phyloP scores from a whole-genome alignment of 2,888 invertebrate genomes.

The Entomobrya proxima region DNA sequence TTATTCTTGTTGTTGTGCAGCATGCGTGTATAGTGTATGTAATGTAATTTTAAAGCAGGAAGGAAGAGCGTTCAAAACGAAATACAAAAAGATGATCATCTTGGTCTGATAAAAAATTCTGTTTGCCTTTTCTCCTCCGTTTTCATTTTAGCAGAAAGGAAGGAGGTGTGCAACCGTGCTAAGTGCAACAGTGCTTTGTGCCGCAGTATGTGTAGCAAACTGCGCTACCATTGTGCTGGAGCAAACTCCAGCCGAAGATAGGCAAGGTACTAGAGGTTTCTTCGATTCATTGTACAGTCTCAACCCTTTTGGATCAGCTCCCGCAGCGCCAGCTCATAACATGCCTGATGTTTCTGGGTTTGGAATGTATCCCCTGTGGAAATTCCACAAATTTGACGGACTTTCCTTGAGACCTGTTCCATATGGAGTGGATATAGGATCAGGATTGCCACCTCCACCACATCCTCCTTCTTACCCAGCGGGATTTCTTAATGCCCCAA shows the following conservation, averaged over 20 bases:
- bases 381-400: constrained; percentile 77
- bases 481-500: constrained; percentile 37
- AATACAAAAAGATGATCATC: constrained; percentile 19
- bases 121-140: constrained; percentile 16
- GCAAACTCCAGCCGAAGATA: constrained; percentile 66
- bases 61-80: neutral
- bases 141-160: neutral
- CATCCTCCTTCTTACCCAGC: constrained; percentile 48
- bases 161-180: constrained; percentile 37
- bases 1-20: neutral
- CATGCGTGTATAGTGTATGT: neutral
- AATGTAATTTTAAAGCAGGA: constrained; percentile 2
- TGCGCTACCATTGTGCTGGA: constrained; percentile 26
- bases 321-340: constrained; percentile 18
- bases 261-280: constrained; percentile 41
- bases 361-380: constrained; percentile 75
- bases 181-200: constrained; percentile 47
- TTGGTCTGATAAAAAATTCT: constrained; percentile 50
- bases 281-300: constrained; percentile 35
- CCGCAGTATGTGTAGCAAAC: constrained; percentile 29
- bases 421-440: constrained; percentile 71
- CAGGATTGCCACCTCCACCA: constrained; percentile 67
- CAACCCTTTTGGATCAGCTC: constrained; percentile 31
- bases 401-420: constrained; percentile 76
- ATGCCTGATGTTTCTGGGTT: constrained; percentile 66